A percentile compares a stretch with the other conserved stretches of the same genome.
Evolutionary conservation across 2,888 invertebrate species (phyloP).

Genomic region (Perithous albicinctus): DNA sequence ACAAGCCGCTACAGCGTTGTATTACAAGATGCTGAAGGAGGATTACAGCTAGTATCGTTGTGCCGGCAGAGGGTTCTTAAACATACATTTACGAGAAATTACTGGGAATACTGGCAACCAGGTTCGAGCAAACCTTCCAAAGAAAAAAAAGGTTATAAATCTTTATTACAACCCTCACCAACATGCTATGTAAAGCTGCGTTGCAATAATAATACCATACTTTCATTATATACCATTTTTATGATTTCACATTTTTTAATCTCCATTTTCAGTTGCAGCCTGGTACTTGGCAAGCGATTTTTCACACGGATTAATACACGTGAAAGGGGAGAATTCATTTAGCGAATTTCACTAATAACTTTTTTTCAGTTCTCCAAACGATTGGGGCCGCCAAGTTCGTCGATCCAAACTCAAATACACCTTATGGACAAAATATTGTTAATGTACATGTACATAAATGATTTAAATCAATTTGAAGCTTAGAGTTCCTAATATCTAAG

Average conservation of each 20-base stretch:
- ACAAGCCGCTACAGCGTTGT: conserved; percentile 33
- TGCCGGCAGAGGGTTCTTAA: conserved; percentile 55
- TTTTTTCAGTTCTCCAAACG: no score
- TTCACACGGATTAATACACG: conserved; percentile 9
- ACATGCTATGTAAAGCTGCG: conserved; percentile 5
- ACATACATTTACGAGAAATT: conserved; percentile 68
- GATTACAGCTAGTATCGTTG: neutral
- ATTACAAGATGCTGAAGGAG: conserved; percentile 8
- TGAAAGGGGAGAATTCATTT: neutral
- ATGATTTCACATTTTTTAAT: neutral
- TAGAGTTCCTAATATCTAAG: no score
- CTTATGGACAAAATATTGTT: no score
- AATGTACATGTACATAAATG: no score
- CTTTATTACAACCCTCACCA: conserved; percentile 55
- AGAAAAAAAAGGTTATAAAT: conserved; percentile 53
- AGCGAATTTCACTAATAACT: neutral
- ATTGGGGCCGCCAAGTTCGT: no score
- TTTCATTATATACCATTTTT: neutral
- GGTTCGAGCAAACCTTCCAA: conserved; percentile 24
- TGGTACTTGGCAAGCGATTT: conserved; percentile 10
- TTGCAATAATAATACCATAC: conserved; percentile 23
- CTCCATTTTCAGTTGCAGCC: neutral
- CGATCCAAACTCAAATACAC: no score
- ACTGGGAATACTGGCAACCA: conserved; percentile 60
- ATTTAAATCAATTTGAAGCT: no score